A percentile compares a stretch with the other conserved stretches of the same genome.
Evolutionary conservation across 2,888 invertebrate genomes (phyloP).

Genomic region (Schizotus pectinicornis): DNA sequence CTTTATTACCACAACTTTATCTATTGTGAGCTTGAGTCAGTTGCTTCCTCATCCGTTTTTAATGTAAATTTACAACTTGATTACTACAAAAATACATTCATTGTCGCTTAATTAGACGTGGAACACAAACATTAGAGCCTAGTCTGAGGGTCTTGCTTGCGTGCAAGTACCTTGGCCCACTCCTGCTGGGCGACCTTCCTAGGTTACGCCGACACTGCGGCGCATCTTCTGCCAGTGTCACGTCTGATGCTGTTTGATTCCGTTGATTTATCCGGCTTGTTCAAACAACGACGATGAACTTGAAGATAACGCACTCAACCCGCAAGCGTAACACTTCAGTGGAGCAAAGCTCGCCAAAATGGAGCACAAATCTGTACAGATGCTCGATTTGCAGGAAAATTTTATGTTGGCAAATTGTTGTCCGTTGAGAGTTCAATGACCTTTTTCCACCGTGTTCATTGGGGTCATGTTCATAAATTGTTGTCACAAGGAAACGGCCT

Average conservation of each 20-base stretch:
- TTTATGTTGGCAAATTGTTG: too few relatives aligned
- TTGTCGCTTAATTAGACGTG: slow-evolving; percentile 27
- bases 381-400: not conserved
- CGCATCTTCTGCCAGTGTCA: slow-evolving; percentile 13
- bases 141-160: slow-evolving; percentile 23
- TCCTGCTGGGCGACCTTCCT: slow-evolving; percentile 15
- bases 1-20: slow-evolving; percentile 4
- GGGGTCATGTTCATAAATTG: too few relatives aligned
- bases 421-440: too few relatives aligned
- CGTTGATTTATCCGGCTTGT: not conserved
- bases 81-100: slow-evolving; percentile 20
- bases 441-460: too few relatives aligned
- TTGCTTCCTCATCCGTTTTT: slow-evolving; percentile 3
- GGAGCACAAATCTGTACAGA: not conserved
- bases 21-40: slow-evolving; percentile 7
- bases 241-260: slow-evolving; percentile 8
- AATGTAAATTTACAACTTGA: slow-evolving; percentile 7
- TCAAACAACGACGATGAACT: too few relatives aligned
- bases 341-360: too few relatives aligned
- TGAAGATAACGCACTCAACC: not conserved
- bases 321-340: not conserved
- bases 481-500: too few relatives aligned
- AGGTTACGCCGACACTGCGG: slow-evolving; percentile 3
- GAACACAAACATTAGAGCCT: slow-evolving; percentile 24
- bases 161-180: slow-evolving; percentile 27